A percentile compares a stretch with the other conserved stretches of the same genome.
phyloP scores from a whole-genome alignment of 2,113 vertebrate genomes.

The Pithys albifrons region DNA sequence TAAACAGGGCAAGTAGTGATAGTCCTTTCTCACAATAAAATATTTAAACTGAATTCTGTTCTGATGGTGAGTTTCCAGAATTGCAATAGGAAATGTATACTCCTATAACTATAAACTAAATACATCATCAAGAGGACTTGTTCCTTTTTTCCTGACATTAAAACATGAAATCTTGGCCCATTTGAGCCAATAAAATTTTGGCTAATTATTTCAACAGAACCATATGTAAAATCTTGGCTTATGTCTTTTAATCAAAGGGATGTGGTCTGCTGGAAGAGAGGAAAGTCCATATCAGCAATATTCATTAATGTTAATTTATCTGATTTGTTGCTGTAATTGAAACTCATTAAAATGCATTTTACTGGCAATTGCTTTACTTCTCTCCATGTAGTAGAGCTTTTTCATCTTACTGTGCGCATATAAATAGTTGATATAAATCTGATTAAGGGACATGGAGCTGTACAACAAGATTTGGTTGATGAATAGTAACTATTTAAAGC shows the following conservation, averaged over 20 bases:
- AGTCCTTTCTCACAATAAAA: background rate
- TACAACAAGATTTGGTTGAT: background rate
- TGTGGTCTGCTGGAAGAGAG: background rate
- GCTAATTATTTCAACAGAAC: background rate
- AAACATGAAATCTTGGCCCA: background rate
- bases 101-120: background rate
- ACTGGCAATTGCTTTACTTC: background rate
- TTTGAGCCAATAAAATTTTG: background rate
- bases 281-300: background rate
- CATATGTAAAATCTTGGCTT: background rate
- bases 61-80: background rate
- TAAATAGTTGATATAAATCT: background rate
- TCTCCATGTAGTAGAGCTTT: background rate
- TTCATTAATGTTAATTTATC: background rate
- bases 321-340: background rate
- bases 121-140: background rate
- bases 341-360: background rate
- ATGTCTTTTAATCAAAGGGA: background rate
- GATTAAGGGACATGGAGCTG: background rate
- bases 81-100: background rate
- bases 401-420: background rate
- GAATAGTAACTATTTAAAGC: background rate
- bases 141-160: background rate
- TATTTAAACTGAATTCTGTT: background rate
- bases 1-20: background rate